Base-by-base conservation (phyloP, 2,113 vertebrate genomes). In the Rhagologus leucostigma region DNA sequence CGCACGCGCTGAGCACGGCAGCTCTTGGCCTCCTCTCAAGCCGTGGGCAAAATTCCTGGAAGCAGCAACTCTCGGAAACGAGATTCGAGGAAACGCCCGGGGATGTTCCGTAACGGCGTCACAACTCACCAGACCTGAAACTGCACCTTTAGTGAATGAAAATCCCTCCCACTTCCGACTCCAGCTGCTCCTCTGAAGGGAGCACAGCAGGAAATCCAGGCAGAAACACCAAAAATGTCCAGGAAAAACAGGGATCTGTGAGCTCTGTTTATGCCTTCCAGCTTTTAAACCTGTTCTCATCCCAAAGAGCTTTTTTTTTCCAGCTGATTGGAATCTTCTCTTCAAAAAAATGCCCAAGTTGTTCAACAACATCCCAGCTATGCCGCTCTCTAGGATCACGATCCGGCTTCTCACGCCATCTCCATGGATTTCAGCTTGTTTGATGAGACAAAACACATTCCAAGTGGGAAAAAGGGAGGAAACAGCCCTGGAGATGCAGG, bases 391-490 rank as follows among this genome's bases (percentile, higher is more conserved):
- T 19, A 2, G 47, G 52, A 70, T 41, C 18, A 4, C 1, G 0
- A 46, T 17, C n/a, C 0, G 0, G 22, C 1, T 0, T 20, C 39
- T 65, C 1, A 0, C 0, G 0, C 57, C 53, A 16, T 44, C n/a
- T 44, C n/a, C 56, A 1, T 0, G 8, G 9, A 19, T 37, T 87
- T 63, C 74, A 19, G 52, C 21, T 52, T 1, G 1, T 27, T 37
- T 41, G 46, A 5, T 46, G 46, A 60, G 60, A 16, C 1, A 3
- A n/a, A 88, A 11, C 42, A 46, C 2, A 1, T 27, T 11, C 71
- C 67, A 39, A 11, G 9, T 21, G 21, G 12, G 3, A 7, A 27
- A 49, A 37, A 6, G 11, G 33, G 15, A 75, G 56, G 27, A 62
- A 63, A 16, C 23, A 37, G 30, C 30, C 59, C 37, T 44, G 68